Evolutionary conservation across 2,113 vertebrate genomes (phyloP), one percentile per base, ranked within the genome.

Genomic region (Neodon shergylaensis): DNA sequence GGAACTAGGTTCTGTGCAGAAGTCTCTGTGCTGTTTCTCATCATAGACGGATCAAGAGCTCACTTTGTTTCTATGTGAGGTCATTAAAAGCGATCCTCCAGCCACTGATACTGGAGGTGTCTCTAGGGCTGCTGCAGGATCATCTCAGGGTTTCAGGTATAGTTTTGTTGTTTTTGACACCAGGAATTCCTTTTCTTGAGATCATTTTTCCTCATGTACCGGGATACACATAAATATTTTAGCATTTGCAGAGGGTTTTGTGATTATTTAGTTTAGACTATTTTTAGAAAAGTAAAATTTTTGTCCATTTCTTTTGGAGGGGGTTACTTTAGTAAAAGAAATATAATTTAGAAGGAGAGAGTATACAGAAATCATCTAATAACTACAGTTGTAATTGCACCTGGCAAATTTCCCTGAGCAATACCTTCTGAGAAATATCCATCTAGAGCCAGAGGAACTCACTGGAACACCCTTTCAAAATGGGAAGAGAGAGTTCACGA

Each of bases 101-200:
- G 92, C 92, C 85, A 73, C 58, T 52, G 81, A 92, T 70, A 77
- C 39, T 66, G 68, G 58, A 95, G 65, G 92, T n/a, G 86, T 8
- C 39, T 70, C 19, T 65, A 72, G 14, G 17, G 88, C 72, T 63
- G 24, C 52, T 89, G 61, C 6, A n/a, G 81, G 73, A 91, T 91
- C 61, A 61, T 16, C n/a, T 96, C 76, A 49, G 78, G 52, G 39
- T 68, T 61, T 94, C 93, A 81, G 47, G 70, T 95, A 84, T 85
- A 79, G 28, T 88, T 94, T 94, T 97, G 33, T 94, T 95, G 79
- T 85, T 96, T 95, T 94, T 93, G 54, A 93, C 36, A 94, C 79
- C 21, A 63, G 63, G 21, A 88, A 88, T 93, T 94, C 95, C 58
- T 28, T 94, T 89, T 72, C 66, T 77, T 91, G 70, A 31, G 49